Evolutionary conservation across 2,888 invertebrate genomes (phyloP), one percentile per base, ranked within the genome.

Genomic region (Dorcus parallelipipedus): DNA sequence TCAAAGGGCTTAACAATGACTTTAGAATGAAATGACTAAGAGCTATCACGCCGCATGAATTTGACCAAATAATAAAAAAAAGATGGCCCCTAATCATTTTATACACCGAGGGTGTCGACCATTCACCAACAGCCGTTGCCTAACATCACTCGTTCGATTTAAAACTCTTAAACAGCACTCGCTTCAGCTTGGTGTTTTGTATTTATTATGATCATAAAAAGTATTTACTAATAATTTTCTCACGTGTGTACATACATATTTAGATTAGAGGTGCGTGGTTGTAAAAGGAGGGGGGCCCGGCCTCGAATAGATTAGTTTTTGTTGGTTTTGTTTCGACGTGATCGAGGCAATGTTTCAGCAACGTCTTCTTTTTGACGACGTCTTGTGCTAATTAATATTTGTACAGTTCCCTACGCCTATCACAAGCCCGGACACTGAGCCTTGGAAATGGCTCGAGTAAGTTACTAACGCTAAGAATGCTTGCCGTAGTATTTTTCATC

Each of bases 361-460:
- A 33, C 26, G 26, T 33, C 3, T 33, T 33, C 26, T 54, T 23
- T 53, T 38, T 53, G 45, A 45, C 33, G 49, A 55, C 6, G 26
- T 23, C 5, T 45, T 57, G 48, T 58, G 58, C 56, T 60, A 60
- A 57, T 56, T 49, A 53, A 20, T 57, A 45, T 57, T 71, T 82
- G 80, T 83, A 81, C 88, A 92, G 92, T 90, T 89, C 82, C 89
- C 90, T 78, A 91, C 92, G 84, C 91, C 91, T 78, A 87, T 88
- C 84, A 90, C 89, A 82, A 89, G 89, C 79, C 91, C 91, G 85
- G 92, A 91, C 82, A 88, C 87, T 80, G 91, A 92, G 86, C 89
- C 91, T 79, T 91, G 91, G 91, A 91, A 90, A 82, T 92, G 91
- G 91, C 88, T 91, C 85, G 87, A 87, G 88, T 90, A 89, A 88